A percentile compares a stretch with the other conserved stretches of the same genome.
phyloP scores from a whole-genome alignment of 2,888 invertebrate species.

The Acanthosepion lycidas region DNA sequence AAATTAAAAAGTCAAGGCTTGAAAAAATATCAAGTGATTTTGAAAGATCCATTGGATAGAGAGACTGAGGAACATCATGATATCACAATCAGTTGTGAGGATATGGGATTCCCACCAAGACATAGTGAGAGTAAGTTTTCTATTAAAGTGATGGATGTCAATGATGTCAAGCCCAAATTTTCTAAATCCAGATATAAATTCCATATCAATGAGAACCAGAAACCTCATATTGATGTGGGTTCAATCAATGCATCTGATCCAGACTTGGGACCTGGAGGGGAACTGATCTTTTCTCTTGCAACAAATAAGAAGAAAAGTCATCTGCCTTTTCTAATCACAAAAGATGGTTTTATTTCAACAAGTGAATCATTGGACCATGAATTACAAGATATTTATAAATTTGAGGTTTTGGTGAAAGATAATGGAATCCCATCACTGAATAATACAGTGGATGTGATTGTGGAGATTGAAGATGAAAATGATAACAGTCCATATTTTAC shows the following conservation, averaged over 20 bases:
- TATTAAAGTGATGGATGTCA: background rate
- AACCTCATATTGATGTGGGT: background rate
- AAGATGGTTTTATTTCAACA: conserved; percentile 33
- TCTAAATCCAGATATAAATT: background rate
- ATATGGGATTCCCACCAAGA: conserved; percentile 13
- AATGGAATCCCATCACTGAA: conserved; percentile 13
- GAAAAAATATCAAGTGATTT: background rate
- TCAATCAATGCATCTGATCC: conserved; percentile 23
- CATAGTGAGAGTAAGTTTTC: conserved; percentile 23
- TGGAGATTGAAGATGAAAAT: conserved; percentile 33
- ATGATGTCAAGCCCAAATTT: background rate
- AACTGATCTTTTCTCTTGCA: background rate
- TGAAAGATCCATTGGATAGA: conserved; percentile 1
- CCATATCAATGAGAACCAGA: conserved; percentile 1
- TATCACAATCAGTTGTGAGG: conserved; percentile 9
- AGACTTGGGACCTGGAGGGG: background rate
- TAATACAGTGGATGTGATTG: conserved; percentile 23
- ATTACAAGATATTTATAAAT: conserved; percentile 33
- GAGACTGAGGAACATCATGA: background rate
- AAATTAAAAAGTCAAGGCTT: conserved; percentile 18
- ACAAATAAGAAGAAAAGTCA: background rate
- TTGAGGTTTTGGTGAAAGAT: conserved; percentile 11
- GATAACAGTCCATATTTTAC: conserved; percentile 33
- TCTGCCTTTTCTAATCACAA: background rate
- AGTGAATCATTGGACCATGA: conserved; percentile 21